phyloP scores from a whole-genome alignment of 2,888 invertebrate species.

The Melanostoma scalare region DNA sequence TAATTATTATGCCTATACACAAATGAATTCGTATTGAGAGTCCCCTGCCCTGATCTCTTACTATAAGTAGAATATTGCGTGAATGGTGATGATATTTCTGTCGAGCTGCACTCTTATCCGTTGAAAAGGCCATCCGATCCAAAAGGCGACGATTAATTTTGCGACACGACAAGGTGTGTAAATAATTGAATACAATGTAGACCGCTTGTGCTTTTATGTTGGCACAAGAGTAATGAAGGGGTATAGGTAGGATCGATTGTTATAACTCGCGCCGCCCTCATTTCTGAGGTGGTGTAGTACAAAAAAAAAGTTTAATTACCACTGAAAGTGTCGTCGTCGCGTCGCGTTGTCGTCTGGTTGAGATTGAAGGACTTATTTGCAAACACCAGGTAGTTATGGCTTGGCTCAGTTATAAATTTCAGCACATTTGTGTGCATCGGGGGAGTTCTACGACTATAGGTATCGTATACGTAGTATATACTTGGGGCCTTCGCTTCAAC shows the following conservation, averaged over 20 bases:
- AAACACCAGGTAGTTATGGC: not conserved
- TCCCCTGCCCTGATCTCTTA: not conserved
- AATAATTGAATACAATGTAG: constrained; percentile 59
- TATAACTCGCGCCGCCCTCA: not conserved
- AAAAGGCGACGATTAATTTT: constrained; percentile 68
- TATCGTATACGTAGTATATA: not conserved
- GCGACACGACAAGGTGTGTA: constrained; percentile 64
- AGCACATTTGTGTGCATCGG: constrained; percentile 46
- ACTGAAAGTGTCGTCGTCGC: constrained; percentile 26
- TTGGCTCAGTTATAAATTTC: constrained; percentile 24
- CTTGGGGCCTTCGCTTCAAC: not conserved
- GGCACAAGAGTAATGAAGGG: constrained; percentile 5
- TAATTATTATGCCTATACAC: no score
- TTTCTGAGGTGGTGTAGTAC: not conserved
- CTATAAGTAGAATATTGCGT: constrained; percentile 63
- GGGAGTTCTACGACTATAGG: not conserved
- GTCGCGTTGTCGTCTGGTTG: not conserved
- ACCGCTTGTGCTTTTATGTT: constrained; percentile 3
- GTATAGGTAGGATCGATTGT: constrained; percentile 24
- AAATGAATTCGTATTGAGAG: no score
- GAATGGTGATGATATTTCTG: constrained; percentile 59
- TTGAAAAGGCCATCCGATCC: constrained; percentile 32
- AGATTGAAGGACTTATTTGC: constrained; percentile 64
- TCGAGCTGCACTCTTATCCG: constrained; percentile 23
- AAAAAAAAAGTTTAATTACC: constrained; percentile 26